Evolutionary conservation across 1,140 invertebrate species (phyloP), one percentile per base, ranked within the genome.

Genomic region (Oedothorax gibbosus): DNA sequence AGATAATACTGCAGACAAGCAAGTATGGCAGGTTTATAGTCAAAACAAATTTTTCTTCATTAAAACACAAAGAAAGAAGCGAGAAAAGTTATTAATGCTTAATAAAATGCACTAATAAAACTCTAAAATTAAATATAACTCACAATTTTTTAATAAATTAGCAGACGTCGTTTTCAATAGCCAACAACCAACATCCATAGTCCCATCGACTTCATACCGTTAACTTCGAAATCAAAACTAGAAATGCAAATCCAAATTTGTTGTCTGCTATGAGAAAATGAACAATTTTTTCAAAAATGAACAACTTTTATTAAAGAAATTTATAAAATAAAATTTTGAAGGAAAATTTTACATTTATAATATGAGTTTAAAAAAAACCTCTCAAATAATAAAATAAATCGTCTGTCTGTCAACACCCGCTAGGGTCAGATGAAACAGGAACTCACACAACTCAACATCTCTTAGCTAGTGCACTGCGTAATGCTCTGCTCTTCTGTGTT

Each of bases 101-200:
- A 1, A 35, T 35, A 35, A 35, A 35, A 35, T 35, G 35, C 35
- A 35, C 35, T 35, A 35, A 35, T 35, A 35, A 35, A 35, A 35
- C 35, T 35, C 35, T 35, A 35, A 35, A 35, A 35, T 35, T 35
- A 35, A 35, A 35, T 35, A 35, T 35, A 35, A 35, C 35, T 35
- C 5, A 35, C 35, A 35, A 35, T 35, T 82, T 82, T 82, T 72
- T 53, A 85, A 85, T 85, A 85, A 85, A 73, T 85, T 85, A 54
- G 83, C 83, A 85, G 83, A 85, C 73, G 83, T 85, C 54, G 83
- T 85, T 85, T 78, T 77, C 75, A 85, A 57, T 11, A 85, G 57
- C 83, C 83, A 85, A 62, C 83, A 85, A 56, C 83, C 83, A 57
- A 85, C 83, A 85, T 85, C 83, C 83, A 85, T 85, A 84, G 71